These are phyloP conservation scores for Bombus turneri DNA, from an alignment of 1,140 invertebrate species.

Conservation along the genomic window DNA sequence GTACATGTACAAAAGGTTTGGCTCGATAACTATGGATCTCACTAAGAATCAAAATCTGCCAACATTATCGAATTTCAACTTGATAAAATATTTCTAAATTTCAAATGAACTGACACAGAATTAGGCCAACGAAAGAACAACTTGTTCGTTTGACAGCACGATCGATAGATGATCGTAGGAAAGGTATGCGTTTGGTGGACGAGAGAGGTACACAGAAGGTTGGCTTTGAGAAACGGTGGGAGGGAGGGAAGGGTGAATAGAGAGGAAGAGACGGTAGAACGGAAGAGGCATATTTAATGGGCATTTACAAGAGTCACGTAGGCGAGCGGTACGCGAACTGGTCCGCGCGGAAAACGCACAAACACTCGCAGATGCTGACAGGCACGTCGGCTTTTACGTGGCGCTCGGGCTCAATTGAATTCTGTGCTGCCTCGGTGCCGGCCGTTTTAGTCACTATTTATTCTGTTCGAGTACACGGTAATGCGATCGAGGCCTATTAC, in stretches of 20 bases:
- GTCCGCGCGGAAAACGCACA: conserved; percentile 33
- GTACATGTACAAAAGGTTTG: too few relatives aligned
- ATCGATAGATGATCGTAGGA: conserved; percentile 14
- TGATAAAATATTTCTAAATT: too few relatives aligned
- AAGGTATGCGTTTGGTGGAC: background rate
- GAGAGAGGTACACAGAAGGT: background rate
- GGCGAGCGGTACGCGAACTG: conserved; percentile 1
- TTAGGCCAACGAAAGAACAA: background rate
- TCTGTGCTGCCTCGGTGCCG: conserved; percentile 1
- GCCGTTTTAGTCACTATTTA: conserved; percentile 66
- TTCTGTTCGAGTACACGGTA: conserved; percentile 61
- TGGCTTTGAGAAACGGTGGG: background rate
- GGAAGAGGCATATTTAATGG: conserved; percentile 70
- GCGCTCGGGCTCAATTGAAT: conserved; percentile 54
- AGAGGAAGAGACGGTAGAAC: background rate
- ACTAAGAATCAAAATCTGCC: too few relatives aligned
- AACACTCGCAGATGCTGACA: conserved; percentile 32
- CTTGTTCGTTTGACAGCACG: conserved; percentile 20
- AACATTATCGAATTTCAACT: too few relatives aligned
- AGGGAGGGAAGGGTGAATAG: background rate
- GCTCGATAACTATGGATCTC: too few relatives aligned
- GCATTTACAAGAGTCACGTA: conserved; percentile 58
- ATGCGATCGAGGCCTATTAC: conserved; percentile 64
- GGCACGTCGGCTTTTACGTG: conserved; percentile 58
- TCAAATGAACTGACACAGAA: background rate